These are phyloP conservation scores for Syrmaticus mikado DNA, from an alignment of 2,113 vertebrate species.

Conservation along the genomic window DNA sequence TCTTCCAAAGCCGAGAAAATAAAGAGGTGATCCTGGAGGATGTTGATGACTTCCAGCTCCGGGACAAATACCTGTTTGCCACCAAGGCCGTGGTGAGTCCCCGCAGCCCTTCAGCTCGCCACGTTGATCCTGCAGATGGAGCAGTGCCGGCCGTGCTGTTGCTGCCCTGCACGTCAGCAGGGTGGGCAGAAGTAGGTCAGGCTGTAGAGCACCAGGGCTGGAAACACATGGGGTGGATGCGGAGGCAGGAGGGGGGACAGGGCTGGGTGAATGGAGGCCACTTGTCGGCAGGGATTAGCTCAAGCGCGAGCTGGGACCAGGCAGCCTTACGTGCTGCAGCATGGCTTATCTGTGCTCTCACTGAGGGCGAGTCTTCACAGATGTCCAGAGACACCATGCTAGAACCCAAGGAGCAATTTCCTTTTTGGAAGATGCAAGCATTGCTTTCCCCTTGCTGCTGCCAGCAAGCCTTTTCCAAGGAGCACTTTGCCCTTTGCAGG, in stretches of 20 bases:
- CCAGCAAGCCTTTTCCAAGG: rapidly evolving
- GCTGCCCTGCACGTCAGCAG: not conserved
- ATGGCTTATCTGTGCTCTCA: not conserved
- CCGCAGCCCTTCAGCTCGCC: not conserved
- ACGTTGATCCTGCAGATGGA: rapidly evolving
- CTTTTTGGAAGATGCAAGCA: not conserved
- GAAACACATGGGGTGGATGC: not conserved
- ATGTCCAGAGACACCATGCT: not conserved
- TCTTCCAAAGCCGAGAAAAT: slow-evolving; percentile 93
- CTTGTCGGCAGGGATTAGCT: slow-evolving; percentile 28
- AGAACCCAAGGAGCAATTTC: not conserved
- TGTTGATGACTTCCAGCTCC: slow-evolving; percentile 93
- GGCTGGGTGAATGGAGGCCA: not conserved
- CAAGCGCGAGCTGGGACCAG: not conserved
- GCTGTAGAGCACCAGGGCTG: not conserved
- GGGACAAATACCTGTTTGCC: slow-evolving; percentile 97
- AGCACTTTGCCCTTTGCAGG: not conserved
- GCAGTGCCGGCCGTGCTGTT: not conserved
- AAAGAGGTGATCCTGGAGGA: slow-evolving; percentile 89
- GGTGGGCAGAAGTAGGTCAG: slow-evolving; percentile 56
- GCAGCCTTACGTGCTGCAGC: slow-evolving; percentile 1
- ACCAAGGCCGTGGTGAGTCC: slow-evolving; percentile 90
- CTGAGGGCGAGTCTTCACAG: not conserved
- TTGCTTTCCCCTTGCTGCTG: not conserved
- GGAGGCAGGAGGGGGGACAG: not conserved